A percentile compares a stretch with the other conserved stretches of the same genome.
phyloP scores from a whole-genome alignment of 2,797 vertebrate species.

The Parambassis ranga region DNA sequence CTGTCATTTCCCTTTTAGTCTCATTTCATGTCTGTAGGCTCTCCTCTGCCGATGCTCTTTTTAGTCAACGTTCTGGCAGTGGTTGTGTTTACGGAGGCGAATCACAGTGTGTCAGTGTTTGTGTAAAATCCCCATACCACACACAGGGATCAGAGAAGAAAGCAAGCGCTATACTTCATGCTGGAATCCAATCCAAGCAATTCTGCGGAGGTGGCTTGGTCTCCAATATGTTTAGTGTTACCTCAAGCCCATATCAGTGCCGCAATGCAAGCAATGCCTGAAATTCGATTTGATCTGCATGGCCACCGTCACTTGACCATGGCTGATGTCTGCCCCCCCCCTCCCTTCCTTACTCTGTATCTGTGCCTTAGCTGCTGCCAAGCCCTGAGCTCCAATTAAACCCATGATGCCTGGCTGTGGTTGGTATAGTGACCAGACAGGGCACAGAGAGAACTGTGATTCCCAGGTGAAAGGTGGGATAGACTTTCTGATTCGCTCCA shows the following conservation, averaged over 20 bases:
- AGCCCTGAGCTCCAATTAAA: conserved; percentile 82
- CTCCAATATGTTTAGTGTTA: conserved; percentile 56
- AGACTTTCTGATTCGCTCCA: conserved; percentile 84
- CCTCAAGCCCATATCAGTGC: conserved; percentile 47
- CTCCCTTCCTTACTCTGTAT: conserved; percentile 32
- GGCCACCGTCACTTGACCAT: conserved; percentile 66
- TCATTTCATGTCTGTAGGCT: conserved; percentile 19
- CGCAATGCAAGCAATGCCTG: conserved; percentile 49
- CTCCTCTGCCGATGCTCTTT: conserved; percentile 23
- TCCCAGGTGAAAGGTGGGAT: conserved; percentile 86
- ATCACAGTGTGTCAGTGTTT: conserved; percentile 56
- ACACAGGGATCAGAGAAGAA: conserved; percentile 63
- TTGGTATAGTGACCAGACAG: conserved; percentile 76
- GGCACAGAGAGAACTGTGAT: conserved; percentile 75
- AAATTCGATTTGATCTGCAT: conserved; percentile 74
- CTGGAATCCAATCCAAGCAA: conserved; percentile 60
- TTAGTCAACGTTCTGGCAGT: conserved; percentile 43
- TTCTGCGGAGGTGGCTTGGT: conserved; percentile 45
- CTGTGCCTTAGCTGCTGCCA: conserved; percentile 58
- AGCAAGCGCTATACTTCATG: conserved; percentile 37
- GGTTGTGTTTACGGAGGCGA: conserved; percentile 57
- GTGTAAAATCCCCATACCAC: conserved; percentile 63
- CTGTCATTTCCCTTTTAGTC: conserved; percentile 18
- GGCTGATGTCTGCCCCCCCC: conserved; percentile 53
- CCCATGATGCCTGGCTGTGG: conserved; percentile 76